Base-by-base conservation (phyloP, 2,113 vertebrate species). In the Pterocles burchelli region DNA sequence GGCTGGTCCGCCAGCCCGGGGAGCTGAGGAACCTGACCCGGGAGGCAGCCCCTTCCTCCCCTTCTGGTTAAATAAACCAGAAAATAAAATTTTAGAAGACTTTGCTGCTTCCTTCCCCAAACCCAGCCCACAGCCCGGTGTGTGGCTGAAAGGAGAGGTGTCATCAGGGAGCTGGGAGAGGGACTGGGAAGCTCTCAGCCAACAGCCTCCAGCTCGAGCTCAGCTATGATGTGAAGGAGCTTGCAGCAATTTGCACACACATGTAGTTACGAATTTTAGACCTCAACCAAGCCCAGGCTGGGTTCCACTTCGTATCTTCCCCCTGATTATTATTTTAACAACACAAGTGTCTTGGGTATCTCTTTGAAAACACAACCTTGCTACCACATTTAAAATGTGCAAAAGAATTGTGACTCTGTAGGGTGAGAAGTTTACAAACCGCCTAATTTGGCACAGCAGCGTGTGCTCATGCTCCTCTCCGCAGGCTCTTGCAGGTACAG, bases 401-500 rank as follows among this genome's bases (percentile, higher is more conserved):
- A 63, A 80, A 16, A 34, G 13, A n/a, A 21, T 1, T 7, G 29
- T 11, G 3, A 3, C 43, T 46, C 43, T 22, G 10, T 1, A 34
- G 13, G 8, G 4, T 14, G 9, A 41, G 10, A 33, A 36, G 13
- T 46, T 82, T 25, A 72, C 7, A 2, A 33, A 16, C 20, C 3
- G 3, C 34, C 21, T 8, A 7, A 43, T 17, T 4, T 57, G 31
- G 31, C 46, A 24, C 0, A 1, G n/a, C 2, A 59, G 6, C 1
- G 2, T 19, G 2, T 5, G 6, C 17, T 68, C 19, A 0, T 5
- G 18, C 29, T 51, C 14, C 21, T 49, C 68, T 36, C 34, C 6
- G 1, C 10, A 29, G 45, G 2, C 20, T 14, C 8, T 29, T 67
- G 31, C 48, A 63, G 21, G 15, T 18, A 29, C 11, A 70, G 13